Evolutionary conservation across 2,113 vertebrate species (phyloP).

Genomic region (Centropus bengalensis): DNA sequence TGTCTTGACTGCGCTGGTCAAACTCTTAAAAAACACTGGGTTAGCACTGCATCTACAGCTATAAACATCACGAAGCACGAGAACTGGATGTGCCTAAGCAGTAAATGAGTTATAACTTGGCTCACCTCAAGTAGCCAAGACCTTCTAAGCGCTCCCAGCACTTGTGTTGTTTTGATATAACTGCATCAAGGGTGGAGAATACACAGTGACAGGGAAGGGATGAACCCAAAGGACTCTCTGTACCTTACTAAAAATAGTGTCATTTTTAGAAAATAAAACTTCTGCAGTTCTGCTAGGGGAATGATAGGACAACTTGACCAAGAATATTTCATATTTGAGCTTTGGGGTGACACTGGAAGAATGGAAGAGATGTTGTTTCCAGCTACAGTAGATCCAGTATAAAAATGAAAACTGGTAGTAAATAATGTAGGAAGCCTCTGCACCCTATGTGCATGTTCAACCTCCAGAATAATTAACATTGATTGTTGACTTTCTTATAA

Average conservation of each 20-base stretch:
- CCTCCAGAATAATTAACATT: neutral
- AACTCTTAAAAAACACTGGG: neutral
- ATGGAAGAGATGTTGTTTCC: neutral
- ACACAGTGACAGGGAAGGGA: neutral
- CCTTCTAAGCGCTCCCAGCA: neutral
- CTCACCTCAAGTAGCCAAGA: neutral
- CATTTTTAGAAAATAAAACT: neutral
- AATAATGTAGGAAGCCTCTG: neutral
- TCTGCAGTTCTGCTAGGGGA: neutral
- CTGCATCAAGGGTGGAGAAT: neutral
- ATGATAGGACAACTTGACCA: neutral
- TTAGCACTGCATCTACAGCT: neutral
- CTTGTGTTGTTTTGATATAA: neutral
- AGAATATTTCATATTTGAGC: neutral
- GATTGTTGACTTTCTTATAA: neutral
- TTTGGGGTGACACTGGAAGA: neutral
- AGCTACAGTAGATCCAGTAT: neutral
- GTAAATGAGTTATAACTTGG: neutral
- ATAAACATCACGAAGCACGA: neutral
- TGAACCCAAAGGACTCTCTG: neutral
- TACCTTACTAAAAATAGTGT: slow-evolving; percentile 32
- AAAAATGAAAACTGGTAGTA: neutral
- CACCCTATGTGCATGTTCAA: neutral
- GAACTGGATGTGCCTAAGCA: neutral
- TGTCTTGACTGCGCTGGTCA: neutral